phyloP scores from a whole-genome alignment of 2,888 invertebrate genomes.

The Neoascia interrupta region DNA sequence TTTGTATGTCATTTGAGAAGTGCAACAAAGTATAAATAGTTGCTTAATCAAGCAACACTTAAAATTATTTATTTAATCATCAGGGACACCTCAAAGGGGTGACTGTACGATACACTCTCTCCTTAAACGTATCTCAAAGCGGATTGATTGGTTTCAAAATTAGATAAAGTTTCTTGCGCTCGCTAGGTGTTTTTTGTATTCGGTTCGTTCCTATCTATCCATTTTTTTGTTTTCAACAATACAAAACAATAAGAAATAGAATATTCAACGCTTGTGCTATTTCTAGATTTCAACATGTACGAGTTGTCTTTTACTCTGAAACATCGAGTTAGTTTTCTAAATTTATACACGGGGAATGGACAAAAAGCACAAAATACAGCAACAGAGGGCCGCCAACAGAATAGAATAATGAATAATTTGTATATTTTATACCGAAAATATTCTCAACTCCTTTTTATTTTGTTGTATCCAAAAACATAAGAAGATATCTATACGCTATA shows the following conservation, averaged over 20 bases:
- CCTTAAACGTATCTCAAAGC: not conserved
- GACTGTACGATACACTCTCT: not conserved
- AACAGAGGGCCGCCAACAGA: constrained; percentile 3
- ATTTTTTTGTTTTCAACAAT: constrained; percentile 2
- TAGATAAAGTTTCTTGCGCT: constrained; percentile 3
- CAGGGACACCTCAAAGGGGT: constrained; percentile 3
- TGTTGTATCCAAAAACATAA: no score
- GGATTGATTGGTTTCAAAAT: constrained; percentile 10
- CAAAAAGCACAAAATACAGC: constrained; percentile 17
- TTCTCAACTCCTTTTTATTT: no score
- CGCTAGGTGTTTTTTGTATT: not conserved
- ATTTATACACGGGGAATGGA: constrained; percentile 9
- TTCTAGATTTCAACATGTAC: constrained; percentile 17
- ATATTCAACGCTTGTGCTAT: constrained; percentile 16
- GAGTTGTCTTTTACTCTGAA: not conserved
- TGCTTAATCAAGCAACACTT: constrained; percentile 26
- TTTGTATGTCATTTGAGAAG: constrained; percentile 16
- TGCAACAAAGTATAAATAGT: constrained; percentile 35
- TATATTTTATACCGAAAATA: constrained; percentile 6
- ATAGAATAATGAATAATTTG: constrained; percentile 40
- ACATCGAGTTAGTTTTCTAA: constrained; percentile 14
- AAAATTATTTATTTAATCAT: constrained; percentile 5
- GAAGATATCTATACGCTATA: not conserved
- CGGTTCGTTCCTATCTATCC: not conserved
- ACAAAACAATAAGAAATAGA: constrained; percentile 2